Conservation (phyloP, 2,888 invertebrate genomes). For the Cordilura impudica region DNA sequence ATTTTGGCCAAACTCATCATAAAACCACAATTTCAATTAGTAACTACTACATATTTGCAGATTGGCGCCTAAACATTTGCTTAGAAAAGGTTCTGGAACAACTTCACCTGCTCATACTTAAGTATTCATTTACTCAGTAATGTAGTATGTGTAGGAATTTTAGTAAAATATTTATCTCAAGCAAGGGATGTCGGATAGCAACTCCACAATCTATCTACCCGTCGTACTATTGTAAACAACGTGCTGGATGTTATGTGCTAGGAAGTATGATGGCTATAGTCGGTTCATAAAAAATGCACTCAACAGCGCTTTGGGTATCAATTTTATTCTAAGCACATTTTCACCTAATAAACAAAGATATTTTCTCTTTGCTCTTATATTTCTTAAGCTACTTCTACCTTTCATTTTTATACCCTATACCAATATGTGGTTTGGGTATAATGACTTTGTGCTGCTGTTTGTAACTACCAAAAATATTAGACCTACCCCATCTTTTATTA, state of each 20-base stretch:
- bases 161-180: not conserved
- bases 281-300: not conserved
- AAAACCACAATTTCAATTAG: conserved; percentile 30
- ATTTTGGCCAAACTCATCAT: conserved; percentile 21
- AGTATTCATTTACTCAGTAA: too few relatives aligned
- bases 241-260: not conserved
- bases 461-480: too few relatives aligned
- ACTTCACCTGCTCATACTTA: not conserved
- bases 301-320: not conserved
- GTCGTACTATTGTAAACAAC: too few relatives aligned
- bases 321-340: conserved; percentile 1
- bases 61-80: not conserved
- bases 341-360: conserved; percentile 4
- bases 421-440: too few relatives aligned
- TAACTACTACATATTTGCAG: not conserved
- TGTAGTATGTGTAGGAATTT: not conserved
- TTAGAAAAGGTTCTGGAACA: not conserved
- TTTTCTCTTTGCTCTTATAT: not conserved
- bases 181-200: too few relatives aligned
- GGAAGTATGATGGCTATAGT: not conserved
- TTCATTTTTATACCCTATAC: too few relatives aligned
- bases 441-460: too few relatives aligned
- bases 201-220: not conserved
- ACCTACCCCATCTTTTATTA: too few relatives aligned
- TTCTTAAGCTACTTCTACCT: too few relatives aligned